Conservation (phyloP, 2,113 vertebrate species). For the Macrotis lagotis region DNA sequence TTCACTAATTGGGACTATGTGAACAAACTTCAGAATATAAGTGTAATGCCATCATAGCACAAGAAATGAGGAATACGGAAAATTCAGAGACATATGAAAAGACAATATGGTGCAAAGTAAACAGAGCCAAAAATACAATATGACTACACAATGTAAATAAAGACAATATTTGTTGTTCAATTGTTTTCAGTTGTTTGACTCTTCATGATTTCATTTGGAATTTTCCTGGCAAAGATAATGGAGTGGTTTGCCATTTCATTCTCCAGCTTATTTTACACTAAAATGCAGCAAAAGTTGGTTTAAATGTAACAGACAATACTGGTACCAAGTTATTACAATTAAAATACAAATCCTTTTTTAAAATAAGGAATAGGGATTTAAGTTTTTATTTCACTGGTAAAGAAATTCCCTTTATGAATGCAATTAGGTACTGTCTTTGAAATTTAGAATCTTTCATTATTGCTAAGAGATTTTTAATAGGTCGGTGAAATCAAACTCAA, state of each 20-base stretch:
- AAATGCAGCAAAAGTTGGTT: not conserved
- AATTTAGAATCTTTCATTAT: not conserved
- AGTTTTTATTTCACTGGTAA: not conserved
- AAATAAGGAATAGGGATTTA: not conserved
- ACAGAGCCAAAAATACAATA: not conserved
- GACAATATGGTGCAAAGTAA: not conserved
- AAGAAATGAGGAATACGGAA: not conserved
- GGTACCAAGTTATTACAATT: not conserved
- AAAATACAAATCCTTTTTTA: not conserved
- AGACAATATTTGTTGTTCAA: not conserved
- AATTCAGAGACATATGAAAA: not conserved
- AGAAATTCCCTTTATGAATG: not conserved
- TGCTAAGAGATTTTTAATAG: not conserved
- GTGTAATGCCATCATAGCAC: not conserved
- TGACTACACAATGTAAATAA: not conserved
- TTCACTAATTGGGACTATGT: not conserved
- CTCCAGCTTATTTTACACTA: not conserved
- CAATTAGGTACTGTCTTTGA: not conserved
- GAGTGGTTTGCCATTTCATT: not conserved
- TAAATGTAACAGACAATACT: not conserved
- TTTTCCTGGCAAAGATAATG: not conserved
- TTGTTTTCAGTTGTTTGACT: not conserved
- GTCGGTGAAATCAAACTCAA: not conserved
- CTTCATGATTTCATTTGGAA: not conserved
- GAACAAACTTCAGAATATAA: not conserved